Percentiles rank a stretch among this genome's conserved stretches.
phyloP scores from a whole-genome alignment of 2,113 vertebrate genomes.

The Halcyon senegalensis region DNA sequence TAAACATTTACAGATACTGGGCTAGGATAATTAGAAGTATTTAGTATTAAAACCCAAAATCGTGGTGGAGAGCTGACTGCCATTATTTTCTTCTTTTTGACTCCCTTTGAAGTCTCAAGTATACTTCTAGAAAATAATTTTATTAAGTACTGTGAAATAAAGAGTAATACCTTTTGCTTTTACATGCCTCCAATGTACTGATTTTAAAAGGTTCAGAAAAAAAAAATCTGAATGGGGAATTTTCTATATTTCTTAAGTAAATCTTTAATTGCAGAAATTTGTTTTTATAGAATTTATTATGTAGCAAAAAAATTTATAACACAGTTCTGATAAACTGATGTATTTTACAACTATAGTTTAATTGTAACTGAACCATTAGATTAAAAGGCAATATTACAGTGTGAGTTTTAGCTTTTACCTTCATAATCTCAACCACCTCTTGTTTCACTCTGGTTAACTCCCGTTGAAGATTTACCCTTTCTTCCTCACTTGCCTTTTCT shows the following conservation, averaged over 20 bases:
- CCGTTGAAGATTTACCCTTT: constrained; percentile 86
- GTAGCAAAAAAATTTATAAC: background rate
- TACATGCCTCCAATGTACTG: background rate
- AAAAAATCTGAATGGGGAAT: background rate
- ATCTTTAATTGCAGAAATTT: background rate
- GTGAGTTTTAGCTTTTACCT: constrained; percentile 78
- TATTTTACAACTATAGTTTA: background rate
- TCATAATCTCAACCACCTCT: constrained; percentile 89
- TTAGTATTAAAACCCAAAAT: background rate
- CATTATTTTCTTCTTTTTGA: background rate
- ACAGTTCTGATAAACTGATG: background rate
- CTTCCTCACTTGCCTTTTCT: constrained; percentile 87
- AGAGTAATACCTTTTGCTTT: background rate
- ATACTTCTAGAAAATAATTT: background rate
- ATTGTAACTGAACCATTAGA: background rate
- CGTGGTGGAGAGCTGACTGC: background rate
- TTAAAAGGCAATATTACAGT: background rate
- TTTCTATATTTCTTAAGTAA: background rate
- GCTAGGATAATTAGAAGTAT: background rate
- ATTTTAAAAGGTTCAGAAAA: background rate
- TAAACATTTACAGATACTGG: background rate
- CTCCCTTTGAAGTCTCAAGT: background rate
- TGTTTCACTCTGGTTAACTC: constrained; percentile 90
- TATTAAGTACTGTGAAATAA: background rate
- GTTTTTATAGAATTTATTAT: background rate